Base-by-base conservation (phyloP, 2,797 vertebrate genomes). In the Muraenolepis orangiensis region DNA sequence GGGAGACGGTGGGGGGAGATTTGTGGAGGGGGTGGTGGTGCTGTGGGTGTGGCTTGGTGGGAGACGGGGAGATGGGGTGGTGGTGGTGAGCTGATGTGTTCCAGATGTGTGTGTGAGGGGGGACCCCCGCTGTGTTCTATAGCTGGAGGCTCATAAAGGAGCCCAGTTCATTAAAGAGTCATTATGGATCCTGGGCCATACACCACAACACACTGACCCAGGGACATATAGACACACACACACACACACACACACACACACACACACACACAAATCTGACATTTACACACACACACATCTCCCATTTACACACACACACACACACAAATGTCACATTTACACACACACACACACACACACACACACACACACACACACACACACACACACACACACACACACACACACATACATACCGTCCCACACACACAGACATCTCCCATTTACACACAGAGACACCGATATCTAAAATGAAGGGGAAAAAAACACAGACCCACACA, bases 61-160 rank as follows among this genome's bases (percentile, higher is more conserved):
- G 74, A 84, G 74, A 77, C 67, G 74, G n/a, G n/a, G n/a, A 83
- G 79, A 84, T 81, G 86, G 46, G 46, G 40, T 20, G 16, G 77
- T 82, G 46, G 40, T 20, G 16, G 77, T 82, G 87, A 90, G 81
- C 87, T 86, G 92, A 93, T 91, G 82, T 80, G 80, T 90, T 92
- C 91, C 93, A 94, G 92, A 94, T 93, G 92, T 85, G 87, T 85
- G 87, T 80, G 75, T 46, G 76, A 12, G 3, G 51, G 77, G 75
- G 82, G 76, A 87, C 87, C 89, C 89, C 90, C 91, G 90, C 90
- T 92, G 90, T 85, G 85, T 84, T 88, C 88, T 81, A 88, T 87
- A 80, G 87, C 76, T 69, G 75, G 61, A 82, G 42, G 82, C 82
- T 82, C 77, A 87, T 87, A 77, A 88, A 85, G 82, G 76, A 85